Base-by-base conservation (phyloP, 2,888 invertebrate genomes). In the Stratiomys singularior region DNA sequence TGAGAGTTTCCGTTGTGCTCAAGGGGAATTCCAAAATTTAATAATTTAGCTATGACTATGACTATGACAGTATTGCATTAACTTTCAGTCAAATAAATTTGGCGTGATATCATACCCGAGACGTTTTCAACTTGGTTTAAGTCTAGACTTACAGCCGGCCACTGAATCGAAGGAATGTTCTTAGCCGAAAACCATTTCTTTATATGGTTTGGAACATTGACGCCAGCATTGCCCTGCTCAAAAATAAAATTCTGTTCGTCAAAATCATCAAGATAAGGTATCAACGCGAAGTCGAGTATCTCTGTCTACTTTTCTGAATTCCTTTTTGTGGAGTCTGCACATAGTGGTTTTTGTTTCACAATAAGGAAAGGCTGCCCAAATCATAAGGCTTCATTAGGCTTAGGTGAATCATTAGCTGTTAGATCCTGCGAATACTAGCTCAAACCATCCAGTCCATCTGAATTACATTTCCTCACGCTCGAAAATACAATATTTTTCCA, bases 401-500 rank as follows among this genome's bases (percentile, higher is more conserved):
- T 21, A 4, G 18, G 9, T 21, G 11, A 7, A 21, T 5, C 13
- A 23, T 60, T 18, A 13, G 11, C 13, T 60, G n/a, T 21, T 25
- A 60, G 25, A 18, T 60, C 60, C 23, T 60, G 60, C 60, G 23
- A 60, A 60, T 60, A 56, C 5, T 7, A 56, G 7, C 25, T 21
- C 18, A 60, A 60, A 18, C 64, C 64, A 3, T 64, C 64, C 25
- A 30, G 0, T 0, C 28, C 64, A 23, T 64, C 64, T 23, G 15
- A 64, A 64, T 64, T 44, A 44, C 27, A 64, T 28, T 64, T 64
- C 23, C 28, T 64, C 25, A 28, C 64, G 18, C 28, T 30, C 4
- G n/a, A n/a, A n/a, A n/a, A n/a, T n/a, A n/a, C n/a, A n/a, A n/a
- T n/a, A n/a, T n/a, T n/a, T n/a, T n/a, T n/a, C n/a, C n/a, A n/a